phyloP scores from a whole-genome alignment of 1,140 invertebrate genomes.

The Drosophila teissieri region DNA sequence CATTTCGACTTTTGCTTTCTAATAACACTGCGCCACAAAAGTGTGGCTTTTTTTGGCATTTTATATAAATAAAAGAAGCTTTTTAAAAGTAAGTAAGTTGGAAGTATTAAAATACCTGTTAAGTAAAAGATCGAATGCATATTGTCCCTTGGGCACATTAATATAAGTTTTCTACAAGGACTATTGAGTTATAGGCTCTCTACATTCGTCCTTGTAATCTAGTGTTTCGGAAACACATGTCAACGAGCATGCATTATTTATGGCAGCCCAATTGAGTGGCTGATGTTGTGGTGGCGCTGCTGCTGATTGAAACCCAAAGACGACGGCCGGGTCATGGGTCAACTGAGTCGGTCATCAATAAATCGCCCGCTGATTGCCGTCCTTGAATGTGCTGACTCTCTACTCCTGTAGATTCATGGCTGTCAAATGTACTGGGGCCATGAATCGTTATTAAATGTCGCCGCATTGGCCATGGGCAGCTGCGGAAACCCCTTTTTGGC shows the following conservation, averaged over 20 bases:
- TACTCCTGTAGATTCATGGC: conserved; percentile 17
- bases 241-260: conserved; percentile 33
- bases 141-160: no score
- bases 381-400: conserved; percentile 27
- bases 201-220: not conserved
- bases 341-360: conserved; percentile 54
- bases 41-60: not conserved
- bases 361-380: conserved; percentile 62
- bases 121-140: no score
- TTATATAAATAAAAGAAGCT: no score
- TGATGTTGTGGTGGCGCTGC: conserved; percentile 54
- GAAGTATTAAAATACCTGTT: no score
- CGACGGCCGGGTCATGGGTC: conserved; percentile 20
- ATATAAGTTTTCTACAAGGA: no score
- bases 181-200: not conserved
- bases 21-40: not conserved
- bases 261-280: conserved; percentile 14
- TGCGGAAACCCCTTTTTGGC: conserved; percentile 46
- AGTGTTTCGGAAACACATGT: conserved; percentile 3
- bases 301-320: conserved; percentile 65
- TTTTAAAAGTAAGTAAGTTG: not conserved
- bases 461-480: conserved; percentile 60
- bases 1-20: not conserved
- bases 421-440: conserved; percentile 29
- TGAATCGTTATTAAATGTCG: conserved; percentile 69